Evolutionary conservation across 64 coral and sea anemone genomes (phyloP).

Genomic region (Anthopleura sola): DNA sequence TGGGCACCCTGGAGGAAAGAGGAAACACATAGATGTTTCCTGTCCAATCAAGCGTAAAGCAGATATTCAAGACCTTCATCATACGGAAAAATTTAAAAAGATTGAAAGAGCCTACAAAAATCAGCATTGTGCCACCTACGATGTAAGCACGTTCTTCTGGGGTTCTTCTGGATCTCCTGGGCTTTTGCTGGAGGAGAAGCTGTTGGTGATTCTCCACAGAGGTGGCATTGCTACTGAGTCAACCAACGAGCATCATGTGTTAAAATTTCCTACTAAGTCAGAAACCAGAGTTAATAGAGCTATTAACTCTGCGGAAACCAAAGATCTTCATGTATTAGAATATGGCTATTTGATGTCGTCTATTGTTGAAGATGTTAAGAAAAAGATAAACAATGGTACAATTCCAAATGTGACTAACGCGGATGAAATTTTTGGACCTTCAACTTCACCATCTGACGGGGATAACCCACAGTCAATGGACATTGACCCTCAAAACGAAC

Average conservation of each 20-base stretch:
- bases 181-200: background rate
- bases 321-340: background rate
- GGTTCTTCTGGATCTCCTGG: background rate
- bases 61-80: background rate
- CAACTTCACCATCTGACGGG: background rate
- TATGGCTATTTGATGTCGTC: background rate
- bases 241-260: no score
- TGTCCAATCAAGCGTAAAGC: background rate
- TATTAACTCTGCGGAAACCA: no score
- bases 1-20: background rate
- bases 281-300: no score
- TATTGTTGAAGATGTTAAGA: background rate
- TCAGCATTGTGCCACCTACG: background rate
- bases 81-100: background rate
- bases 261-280: no score
- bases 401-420: background rate
- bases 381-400: background rate
- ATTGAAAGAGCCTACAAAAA: background rate
- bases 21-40: background rate
- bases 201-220: background rate
- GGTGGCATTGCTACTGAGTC: background rate
- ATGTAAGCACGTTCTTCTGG: background rate
- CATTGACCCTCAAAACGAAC: no score
- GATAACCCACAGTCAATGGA: no score
- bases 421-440: background rate